Evolutionary conservation across 2,797 vertebrate genomes (phyloP).

Genomic region (Novumbra hubbsi): DNA sequence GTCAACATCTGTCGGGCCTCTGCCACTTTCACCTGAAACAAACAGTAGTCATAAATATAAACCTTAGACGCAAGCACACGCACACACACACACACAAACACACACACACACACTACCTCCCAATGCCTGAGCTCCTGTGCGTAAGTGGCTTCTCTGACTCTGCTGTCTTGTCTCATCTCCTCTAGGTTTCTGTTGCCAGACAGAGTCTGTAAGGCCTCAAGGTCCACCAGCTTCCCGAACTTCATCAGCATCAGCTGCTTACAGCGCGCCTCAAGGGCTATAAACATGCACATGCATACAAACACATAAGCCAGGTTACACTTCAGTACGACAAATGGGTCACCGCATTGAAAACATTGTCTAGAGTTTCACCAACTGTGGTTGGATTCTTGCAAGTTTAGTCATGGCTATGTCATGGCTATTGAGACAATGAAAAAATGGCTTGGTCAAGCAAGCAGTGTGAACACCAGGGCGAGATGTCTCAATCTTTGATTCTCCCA

Average conservation of each 20-base stretch:
- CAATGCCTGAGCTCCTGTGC: slow-evolving; percentile 73
- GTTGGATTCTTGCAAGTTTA: no score
- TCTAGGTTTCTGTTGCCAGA: slow-evolving; percentile 79
- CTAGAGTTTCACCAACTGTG: no score
- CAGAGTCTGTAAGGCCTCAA: slow-evolving; percentile 83
- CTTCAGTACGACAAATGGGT: no score
- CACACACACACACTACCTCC: slow-evolving; percentile 69
- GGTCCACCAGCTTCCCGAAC: slow-evolving; percentile 84
- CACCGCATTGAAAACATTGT: no score
- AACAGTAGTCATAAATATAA: slow-evolving; percentile 1
- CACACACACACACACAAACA: slow-evolving; percentile 48
- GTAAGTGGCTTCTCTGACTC: slow-evolving; percentile 65
- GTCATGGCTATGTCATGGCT: no score
- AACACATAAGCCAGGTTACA: no score
- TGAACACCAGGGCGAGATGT: no score
- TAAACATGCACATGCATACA: slow-evolving; percentile 33
- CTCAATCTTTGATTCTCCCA: no score
- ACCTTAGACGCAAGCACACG: slow-evolving; percentile 9
- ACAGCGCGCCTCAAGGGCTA: slow-evolving; percentile 78
- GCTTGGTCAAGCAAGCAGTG: no score
- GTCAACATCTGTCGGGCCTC: slow-evolving; percentile 65
- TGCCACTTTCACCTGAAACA: slow-evolving; percentile 72
- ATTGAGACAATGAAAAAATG: no score
- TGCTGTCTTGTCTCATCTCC: slow-evolving; percentile 80
- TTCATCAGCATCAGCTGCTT: slow-evolving; percentile 81